Evolutionary conservation across 2,797 vertebrate species (phyloP), one percentile per base, ranked within the genome.

Genomic region (Apodemus agrarius): DNA sequence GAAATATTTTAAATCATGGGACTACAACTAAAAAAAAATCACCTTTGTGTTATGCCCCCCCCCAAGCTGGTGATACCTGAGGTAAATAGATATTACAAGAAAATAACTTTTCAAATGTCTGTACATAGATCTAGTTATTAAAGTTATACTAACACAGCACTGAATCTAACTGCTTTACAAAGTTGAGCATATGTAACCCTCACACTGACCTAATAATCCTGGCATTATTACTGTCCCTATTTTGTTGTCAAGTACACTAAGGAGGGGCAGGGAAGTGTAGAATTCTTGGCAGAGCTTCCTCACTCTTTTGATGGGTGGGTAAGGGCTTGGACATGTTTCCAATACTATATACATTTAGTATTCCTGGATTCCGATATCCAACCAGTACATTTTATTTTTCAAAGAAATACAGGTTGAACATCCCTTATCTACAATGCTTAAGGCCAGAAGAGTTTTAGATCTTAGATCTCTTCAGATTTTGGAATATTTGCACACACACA

Each of bases 1-100:
- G 91, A 94, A 95, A 95, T 95, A 93, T 75, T 92, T 94, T 61
- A 89, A 83, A 69, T 59, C 78, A 74, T 91, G 21, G 59, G 80
- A 57, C 22, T 74, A 72, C 67, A 93, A 63, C 61, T 94, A 84
- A 84, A 12, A 74, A n/a, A n/a, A 82, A 95, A 86, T 93, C 94
- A 78, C 72, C 82, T 94, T 96, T 97, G 49, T 76, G 85, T 84
- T 90, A 80, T 87, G 94, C 65, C 11, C 10, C 90, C 63, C 52
- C 10, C 90, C 63, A 46, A 52, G n/a, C 67, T 65, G 6, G 34
- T 76, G n/a, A 37, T 59, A 75, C 10, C 34, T 29, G 59, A 80
- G 17, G 57, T 57, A n/a, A 94, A 84, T 17, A 78, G 34, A 93
- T 85, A 83, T 81, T 94, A 96, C 83, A 91, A 79, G 83, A 81